Evolutionary conservation across 2,113 vertebrate species (phyloP).

Genomic region (Onychostoma macrolepis): DNA sequence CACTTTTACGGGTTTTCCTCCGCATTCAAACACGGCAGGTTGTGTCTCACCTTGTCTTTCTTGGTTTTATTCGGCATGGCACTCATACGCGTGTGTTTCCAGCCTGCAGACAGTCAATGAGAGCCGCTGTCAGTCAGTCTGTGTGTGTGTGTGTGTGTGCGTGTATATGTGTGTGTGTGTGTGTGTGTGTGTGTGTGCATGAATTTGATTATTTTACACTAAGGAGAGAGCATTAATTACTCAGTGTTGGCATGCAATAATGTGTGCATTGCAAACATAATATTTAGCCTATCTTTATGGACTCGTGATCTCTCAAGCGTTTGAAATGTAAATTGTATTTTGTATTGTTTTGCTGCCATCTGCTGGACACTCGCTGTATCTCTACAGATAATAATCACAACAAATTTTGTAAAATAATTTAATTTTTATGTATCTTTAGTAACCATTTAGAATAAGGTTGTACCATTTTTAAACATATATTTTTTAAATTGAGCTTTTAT

Average conservation of each 20-base stretch:
- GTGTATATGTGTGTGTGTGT: no score
- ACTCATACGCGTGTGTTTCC: conserved; percentile 63
- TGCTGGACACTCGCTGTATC: conserved; percentile 11
- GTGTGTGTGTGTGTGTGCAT: background rate
- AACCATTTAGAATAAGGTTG: background rate
- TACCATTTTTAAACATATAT: background rate
- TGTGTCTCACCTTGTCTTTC: conserved; percentile 89
- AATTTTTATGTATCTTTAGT: background rate
- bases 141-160: background rate
- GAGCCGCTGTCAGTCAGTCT: background rate
- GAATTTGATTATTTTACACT: background rate
- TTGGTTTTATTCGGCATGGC: conserved; percentile 97
- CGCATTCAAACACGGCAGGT: background rate
- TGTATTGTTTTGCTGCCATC: conserved; percentile 25
- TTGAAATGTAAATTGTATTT: background rate
- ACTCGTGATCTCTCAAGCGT: background rate
- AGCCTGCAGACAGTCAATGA: background rate
- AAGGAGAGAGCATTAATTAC: background rate
- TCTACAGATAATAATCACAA: background rate
- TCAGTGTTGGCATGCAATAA: background rate
- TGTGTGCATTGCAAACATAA: background rate
- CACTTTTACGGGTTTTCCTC: background rate
- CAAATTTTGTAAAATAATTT: no score
- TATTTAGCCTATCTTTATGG: background rate
- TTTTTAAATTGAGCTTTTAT: background rate